These are phyloP conservation scores for Pseudorasbora parva DNA, from an alignment of 2,113 vertebrate species.

Conservation along the genomic window DNA sequence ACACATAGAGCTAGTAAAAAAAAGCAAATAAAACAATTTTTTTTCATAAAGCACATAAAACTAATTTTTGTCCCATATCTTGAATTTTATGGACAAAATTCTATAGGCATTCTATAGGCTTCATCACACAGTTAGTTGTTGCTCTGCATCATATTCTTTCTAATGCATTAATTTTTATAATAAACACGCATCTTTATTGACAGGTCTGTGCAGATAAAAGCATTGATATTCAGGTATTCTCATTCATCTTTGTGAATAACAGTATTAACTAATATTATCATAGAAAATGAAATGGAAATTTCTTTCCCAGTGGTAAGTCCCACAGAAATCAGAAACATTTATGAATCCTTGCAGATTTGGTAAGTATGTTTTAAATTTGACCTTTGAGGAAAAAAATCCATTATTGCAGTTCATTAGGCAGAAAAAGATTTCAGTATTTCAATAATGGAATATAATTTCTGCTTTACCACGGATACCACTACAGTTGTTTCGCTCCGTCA, in stretches of 20 bases:
- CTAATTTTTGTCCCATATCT: too few relatives aligned
- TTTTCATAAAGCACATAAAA: too few relatives aligned
- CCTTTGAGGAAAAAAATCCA: conserved; percentile 1
- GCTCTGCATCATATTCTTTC: too few relatives aligned
- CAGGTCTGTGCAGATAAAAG: too few relatives aligned
- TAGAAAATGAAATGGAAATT: neutral
- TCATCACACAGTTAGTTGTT: too few relatives aligned
- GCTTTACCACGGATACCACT: conserved; percentile 32
- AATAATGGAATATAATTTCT: conserved; percentile 66
- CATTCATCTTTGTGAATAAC: neutral
- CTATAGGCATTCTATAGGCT: too few relatives aligned
- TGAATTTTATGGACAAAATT: too few relatives aligned
- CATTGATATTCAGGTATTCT: neutral
- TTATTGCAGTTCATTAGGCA: conserved; percentile 23
- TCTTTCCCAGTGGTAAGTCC: neutral
- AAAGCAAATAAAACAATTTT: too few relatives aligned
- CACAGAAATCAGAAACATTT: neutral
- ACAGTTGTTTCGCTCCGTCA: conserved; percentile 50
- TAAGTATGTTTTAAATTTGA: neutral
- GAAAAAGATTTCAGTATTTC: conserved; percentile 59
- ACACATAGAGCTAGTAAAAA: too few relatives aligned
- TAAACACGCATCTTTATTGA: too few relatives aligned
- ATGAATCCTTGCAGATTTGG: conserved; percentile 13
- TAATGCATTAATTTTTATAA: too few relatives aligned
- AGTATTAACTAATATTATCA: neutral